Evolutionary conservation across 1,140 invertebrate species (phyloP), one percentile per base, ranked within the genome.

Genomic region (Listronotus oregonensis): DNA sequence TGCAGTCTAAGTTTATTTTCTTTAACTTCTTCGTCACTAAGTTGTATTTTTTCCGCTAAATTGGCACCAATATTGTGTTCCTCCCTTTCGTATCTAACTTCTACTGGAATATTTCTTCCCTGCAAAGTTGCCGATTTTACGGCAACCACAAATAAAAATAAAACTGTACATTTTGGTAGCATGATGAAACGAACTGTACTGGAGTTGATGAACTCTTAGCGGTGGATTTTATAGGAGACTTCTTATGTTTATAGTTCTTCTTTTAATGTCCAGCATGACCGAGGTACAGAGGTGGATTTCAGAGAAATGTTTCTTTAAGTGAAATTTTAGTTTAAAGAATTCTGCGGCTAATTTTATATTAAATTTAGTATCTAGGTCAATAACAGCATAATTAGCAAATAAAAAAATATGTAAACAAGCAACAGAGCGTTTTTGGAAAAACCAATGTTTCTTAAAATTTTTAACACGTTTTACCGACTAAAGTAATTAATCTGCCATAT

Each of bases 61-160:
- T 64, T 68, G 9, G 50, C 54, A 31, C 18, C 37, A 18, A 60
- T n/a, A 57, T 74, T 15, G 31, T 64, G 44, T 54, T 67, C 63
- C 75, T 71, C 14, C 15, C 55, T 39, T 31, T 76, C 73, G 74
- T 73, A 77, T 61, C 70, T 64, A 66, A 71, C 66, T 73, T 72
- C 74, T 67, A 75, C 79, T 64, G 75, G 79, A 69, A 80, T 75
- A 54, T 67, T 66, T 57, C 54, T 66, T 17, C 64, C 61, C 47
- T 34, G 65, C 9, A 21, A 61, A 52, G 42, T 63, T 32, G 32
- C 58, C 11, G 37, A 69, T 49, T 60, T 43, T n/a, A 54, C 37
- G 12, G 32, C 32, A 49, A 65, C 56, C 15, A 67, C 8, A 31
- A 56, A 39, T 55, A 58, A 61, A 60, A 61, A 50, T 44, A 64